A percentile compares a stretch with the other conserved stretches of the same genome.
Conservation (phyloP, 2,888 invertebrate species). For the Tridacna crocea region DNA sequence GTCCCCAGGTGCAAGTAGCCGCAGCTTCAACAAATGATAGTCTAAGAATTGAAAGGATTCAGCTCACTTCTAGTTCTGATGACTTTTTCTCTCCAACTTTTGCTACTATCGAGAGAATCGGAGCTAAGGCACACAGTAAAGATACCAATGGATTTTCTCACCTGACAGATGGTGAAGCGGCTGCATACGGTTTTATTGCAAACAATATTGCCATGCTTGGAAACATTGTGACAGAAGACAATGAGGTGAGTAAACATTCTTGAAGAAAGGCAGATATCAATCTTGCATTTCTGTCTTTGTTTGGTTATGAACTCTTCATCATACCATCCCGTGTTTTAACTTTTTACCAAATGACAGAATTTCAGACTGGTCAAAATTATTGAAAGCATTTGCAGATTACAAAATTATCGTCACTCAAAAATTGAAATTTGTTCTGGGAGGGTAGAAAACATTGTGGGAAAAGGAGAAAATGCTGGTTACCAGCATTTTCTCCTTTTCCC, state of each 20-base stretch:
- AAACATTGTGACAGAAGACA: background rate
- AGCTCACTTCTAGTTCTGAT: background rate
- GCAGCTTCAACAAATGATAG: background rate
- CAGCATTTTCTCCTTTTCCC: background rate
- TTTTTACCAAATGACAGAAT: too few species aligned
- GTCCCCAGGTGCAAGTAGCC: background rate
- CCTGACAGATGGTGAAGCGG: background rate
- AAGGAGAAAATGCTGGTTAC: background rate
- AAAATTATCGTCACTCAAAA: too few species aligned
- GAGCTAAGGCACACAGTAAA: background rate
- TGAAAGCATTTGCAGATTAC: too few species aligned
- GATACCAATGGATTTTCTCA: background rate
- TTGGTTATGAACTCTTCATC: background rate
- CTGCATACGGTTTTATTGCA: background rate
- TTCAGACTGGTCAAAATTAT: too few species aligned
- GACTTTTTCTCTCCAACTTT: background rate
- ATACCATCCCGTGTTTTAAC: background rate
- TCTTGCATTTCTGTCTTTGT: too few species aligned
- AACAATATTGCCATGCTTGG: constrained; percentile 21
- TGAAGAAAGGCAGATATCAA: too few species aligned
- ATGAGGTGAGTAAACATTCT: background rate
- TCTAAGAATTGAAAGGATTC: background rate
- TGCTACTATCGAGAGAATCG: background rate
- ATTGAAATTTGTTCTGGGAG: too few species aligned
- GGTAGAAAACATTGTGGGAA: background rate